Evolutionary conservation across 2,113 vertebrate genomes (phyloP), one percentile per base, ranked within the genome.

Genomic region (Campylorhamphus procurvoides): DNA sequence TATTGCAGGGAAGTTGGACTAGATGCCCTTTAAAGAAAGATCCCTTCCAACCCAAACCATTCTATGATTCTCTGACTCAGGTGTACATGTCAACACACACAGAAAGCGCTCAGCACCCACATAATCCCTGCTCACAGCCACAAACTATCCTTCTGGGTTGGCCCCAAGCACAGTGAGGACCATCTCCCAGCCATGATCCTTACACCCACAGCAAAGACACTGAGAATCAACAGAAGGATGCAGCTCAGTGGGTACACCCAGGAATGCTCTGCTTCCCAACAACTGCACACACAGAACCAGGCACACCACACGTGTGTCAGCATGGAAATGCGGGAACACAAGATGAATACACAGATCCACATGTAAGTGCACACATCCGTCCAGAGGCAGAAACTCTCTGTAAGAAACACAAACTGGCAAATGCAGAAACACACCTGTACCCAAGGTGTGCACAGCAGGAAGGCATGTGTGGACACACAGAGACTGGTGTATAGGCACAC

Each of bases 301-400:
- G 12, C 49, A 22, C 37, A 10, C 7, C 27, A 0, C 39, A 4
- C 0, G 3, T 6, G 11, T 10, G 5, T 2, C 7, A 3, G 52
- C 20, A 5, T 0, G 33, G n/a, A 12, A 14, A 18, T 0, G 6
- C 1, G 8, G 7, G 18, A 56, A 14, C 22, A 12, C 73, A 4
- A 14, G 23, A 33, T 23, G 56, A 33, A 42, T 37, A 16, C 17
- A 3, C 20, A 7, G 24, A 33, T 12, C 12, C 28, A 6, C 5
- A 3, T 8, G 14, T 4, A 17, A 22, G 28, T 0, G 5, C 16
- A 4, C 3, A 5, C 23, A 8, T 7, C 44, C 31, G 1, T 15
- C 1, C 12, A 24, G 58, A 53, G 19, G 14, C 19, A 25, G 10
- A 20, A 64, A 29, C 19, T 39, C 18, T 12, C 31, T 12, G 24